Base-by-base conservation (phyloP, 2,888 invertebrate genomes). In the Andrena marginata region DNA sequence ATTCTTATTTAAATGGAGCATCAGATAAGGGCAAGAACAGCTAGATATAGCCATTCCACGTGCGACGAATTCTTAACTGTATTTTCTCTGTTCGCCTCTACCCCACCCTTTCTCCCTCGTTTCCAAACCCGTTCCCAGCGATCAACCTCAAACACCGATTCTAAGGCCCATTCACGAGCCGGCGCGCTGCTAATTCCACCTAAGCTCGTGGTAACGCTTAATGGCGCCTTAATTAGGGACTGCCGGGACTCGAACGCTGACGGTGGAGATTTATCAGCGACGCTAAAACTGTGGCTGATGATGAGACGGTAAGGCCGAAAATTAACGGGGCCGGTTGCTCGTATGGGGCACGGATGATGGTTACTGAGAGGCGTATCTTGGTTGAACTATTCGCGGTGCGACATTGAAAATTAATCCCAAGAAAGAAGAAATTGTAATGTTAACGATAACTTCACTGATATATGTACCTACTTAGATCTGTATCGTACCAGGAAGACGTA, bases 61-160 rank as follows among this genome's bases (percentile, higher is more conserved):
- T 89, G 89, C 89, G 87, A 88, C 85, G 89, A 90, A 91, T 91
- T 87, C 91, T 91, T 91, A 91, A 91, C 91, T 90, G 90, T 91
- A 81, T 72, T 84, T 42, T 42, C 42, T 84, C 79, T 81, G 80
- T 76, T 48, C 77, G 75, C 26, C 48, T 70, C 60, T 42, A 42
- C 65, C 64, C 26, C 49, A 26, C 60, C 60, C 3, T 74, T 48
- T 67, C 70, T 82, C 48, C n/a, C 35, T 31, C 48, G 42, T 80
- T 82, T 59, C 64, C 72, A 59, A 63, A 72, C 63, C 35, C 33
- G 49, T 35, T 48, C 26, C 23, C 51, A 26, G 8, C 16, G 35
- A 73, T 42, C 35, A 60, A 42, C 20, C 56, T 73, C 42, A 48
- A 65, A 71, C 8, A n/a, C 56, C 42, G 56, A 73, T 69, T 59